Conservation (phyloP, 2,888 invertebrate genomes). For the Rhaphigaster nebulosa region DNA sequence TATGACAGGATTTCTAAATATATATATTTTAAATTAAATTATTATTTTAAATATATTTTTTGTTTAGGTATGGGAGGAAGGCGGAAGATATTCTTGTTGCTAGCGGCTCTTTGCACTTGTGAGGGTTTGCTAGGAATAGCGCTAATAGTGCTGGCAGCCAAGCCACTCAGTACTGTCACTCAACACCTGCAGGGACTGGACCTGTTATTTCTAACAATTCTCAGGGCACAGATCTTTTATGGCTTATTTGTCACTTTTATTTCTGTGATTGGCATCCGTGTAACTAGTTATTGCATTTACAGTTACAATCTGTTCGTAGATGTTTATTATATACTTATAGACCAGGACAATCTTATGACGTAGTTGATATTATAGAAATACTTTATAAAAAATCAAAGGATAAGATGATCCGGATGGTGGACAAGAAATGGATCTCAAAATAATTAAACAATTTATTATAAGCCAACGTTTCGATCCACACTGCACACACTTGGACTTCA, state of each 20-base stretch:
- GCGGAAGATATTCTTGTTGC: not conserved
- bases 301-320: not conserved
- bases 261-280: constrained; percentile 29
- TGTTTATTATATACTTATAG: not conserved
- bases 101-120: not conserved
- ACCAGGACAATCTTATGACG: not conserved
- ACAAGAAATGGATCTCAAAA: no score
- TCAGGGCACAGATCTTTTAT: not conserved
- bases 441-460: no score
- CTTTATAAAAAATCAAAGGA: not conserved
- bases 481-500: no score
- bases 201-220: not conserved
- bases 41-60: not conserved
- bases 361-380: not conserved
- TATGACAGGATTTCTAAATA: not conserved
- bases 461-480: no score
- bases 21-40: not conserved
- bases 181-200: not conserved
- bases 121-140: constrained; percentile 20
- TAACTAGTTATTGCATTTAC: not conserved
- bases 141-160: not conserved
- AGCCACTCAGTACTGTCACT: not conserved
- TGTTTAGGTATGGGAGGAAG: constrained; percentile 1
- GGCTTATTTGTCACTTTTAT: not conserved
- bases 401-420: no score